Percentiles rank a stretch among this genome's conserved stretches.
Evolutionary conservation across 53 echinoderm and acorn worm species (phyloP).

Genomic region (Temnopleurus reevesii): DNA sequence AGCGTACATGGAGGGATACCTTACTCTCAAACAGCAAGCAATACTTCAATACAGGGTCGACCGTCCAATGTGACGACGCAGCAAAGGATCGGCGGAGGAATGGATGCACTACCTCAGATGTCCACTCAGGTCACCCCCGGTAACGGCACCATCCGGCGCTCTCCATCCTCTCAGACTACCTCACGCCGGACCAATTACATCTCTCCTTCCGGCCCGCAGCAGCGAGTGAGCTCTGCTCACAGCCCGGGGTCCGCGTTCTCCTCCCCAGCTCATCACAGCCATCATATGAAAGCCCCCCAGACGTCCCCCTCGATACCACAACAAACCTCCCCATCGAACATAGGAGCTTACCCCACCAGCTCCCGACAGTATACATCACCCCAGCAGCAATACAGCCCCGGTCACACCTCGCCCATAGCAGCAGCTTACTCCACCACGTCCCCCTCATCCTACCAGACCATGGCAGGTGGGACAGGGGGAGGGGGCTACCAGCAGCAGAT

Average conservation of each 20-base stretch:
- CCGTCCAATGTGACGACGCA: not conserved
- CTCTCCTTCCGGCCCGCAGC: not conserved
- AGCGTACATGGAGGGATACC: not conserved
- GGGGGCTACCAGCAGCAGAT: slow-evolving; percentile 59
- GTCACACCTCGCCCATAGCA: slow-evolving; percentile 44
- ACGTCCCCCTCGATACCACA: not conserved
- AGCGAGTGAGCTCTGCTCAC: not conserved
- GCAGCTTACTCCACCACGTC: slow-evolving; percentile 13
- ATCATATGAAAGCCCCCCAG: not conserved
- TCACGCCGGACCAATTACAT: slow-evolving; percentile 15
- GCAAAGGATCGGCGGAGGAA: slow-evolving; percentile 30
- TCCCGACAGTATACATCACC: slow-evolving; percentile 24
- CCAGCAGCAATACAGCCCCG: slow-evolving; percentile 43
- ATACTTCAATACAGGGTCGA: slow-evolving; percentile 52
- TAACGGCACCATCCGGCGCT: slow-evolving; percentile 42
- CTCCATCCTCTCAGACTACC: slow-evolving; percentile 50
- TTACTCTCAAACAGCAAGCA: slow-evolving; percentile 29
- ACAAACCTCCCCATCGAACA: slow-evolving; percentile 35
- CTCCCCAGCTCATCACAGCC: not conserved
- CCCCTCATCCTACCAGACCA: slow-evolving; percentile 28
- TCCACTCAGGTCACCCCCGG: slow-evolving; percentile 43
- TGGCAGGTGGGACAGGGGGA: not conserved
- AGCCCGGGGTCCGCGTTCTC: slow-evolving; percentile 30
- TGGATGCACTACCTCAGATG: slow-evolving; percentile 56
- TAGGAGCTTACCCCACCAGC: not conserved